Base-by-base conservation (phyloP, 2,113 vertebrate species). In the Spilogale gracilis region DNA sequence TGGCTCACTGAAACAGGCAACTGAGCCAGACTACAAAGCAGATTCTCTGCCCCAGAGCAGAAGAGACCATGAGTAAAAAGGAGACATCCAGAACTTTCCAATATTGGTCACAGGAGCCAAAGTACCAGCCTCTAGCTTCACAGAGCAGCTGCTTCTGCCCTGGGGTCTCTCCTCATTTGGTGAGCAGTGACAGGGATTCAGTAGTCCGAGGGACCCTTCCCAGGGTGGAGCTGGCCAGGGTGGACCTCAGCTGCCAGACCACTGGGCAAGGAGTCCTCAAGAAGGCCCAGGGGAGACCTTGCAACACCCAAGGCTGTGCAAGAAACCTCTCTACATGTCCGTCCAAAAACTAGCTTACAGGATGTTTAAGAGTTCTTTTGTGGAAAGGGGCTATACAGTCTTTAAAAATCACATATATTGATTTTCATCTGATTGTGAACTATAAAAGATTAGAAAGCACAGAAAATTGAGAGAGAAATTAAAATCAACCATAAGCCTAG, bases 381-480 rank as follows among this genome's bases (percentile, higher is more conserved):
- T 21, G 87, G 61, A 86, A 80, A 91, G 16, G 0, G 23, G n/a
- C 52, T 86, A 54, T 14, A 16, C 0, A 80, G 52, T 81, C 58
- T 83, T 91, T 71, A 58, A 76, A 96, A 96, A 89, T 50, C 67
- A 63, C 25, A 96, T 38, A 27, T 60, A 78, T 21, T 93, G 56
- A 88, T 94, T 94, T 90, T 94, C 69, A 91, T 89, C 30, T 76
- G n/a, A 88, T 73, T 60, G 45, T 69, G 69, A 76, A 61, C 71
- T 54, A 79, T 54, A 54, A 92, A 80, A 90, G 4, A 93, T 45
- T 93, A 21, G 67, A 94, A 95, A 96, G 58, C 38, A 92, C 2
- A 89, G 79, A 50, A 96, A 73, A 86, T 56, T 89, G 2, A 69
- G 17, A 80, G 63, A 82, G n/a, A 94, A 94, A 84, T 94, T 85